Base-by-base conservation (phyloP, 2,113 vertebrate species). In the Barbus barbus region DNA sequence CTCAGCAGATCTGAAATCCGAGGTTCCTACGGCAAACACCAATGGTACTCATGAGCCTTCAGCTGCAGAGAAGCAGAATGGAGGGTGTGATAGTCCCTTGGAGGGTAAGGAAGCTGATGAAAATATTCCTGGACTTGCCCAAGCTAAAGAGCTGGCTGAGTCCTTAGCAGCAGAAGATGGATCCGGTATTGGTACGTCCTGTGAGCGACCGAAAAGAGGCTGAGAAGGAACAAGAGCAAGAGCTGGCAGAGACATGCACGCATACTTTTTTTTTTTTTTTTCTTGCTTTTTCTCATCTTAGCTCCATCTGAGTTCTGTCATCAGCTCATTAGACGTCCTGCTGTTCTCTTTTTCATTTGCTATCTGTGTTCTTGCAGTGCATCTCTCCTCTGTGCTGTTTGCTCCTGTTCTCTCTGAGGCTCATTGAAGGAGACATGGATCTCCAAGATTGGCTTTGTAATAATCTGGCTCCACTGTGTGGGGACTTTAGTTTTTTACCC, bases 131-230 rank as follows among this genome's bases (percentile, higher is more conserved):
- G 97, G 96, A 86, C 94, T 99, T 84, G 96, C 97, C 89, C 95
- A 96, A 92, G 96, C 97, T 93, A 99, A 98, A 94, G 96, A 98
- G 93, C 96, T 99, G 38, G 96, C 96, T 0, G 96, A 97, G 94
- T 96, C 96, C 92, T 95, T 99, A 80, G 97, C 97, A 0, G 94
- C 95, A 0, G 96, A 98, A 14, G 96, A 97, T 0, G 95, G 96
- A 95, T 90, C 96, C 92, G 96, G 97, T 95, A 94, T 93, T 89
- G 93, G 92, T 94, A 93, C 80, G 93, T 94, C 80, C 28, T 80
- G 24, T 12, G 63, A 82, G 65, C 18, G 36, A 65, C 44, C 48
- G 65, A 51, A 85, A 20, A 48, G 36, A 44, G 75, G n/a, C 2
- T 36, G 53, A 58, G 63, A 84, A 67, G 24, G 14, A 87, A 83